Evolutionary conservation across 1,140 invertebrate species (phyloP), one percentile per base, ranked within the genome.

Genomic region (Aphidius ervi): DNA sequence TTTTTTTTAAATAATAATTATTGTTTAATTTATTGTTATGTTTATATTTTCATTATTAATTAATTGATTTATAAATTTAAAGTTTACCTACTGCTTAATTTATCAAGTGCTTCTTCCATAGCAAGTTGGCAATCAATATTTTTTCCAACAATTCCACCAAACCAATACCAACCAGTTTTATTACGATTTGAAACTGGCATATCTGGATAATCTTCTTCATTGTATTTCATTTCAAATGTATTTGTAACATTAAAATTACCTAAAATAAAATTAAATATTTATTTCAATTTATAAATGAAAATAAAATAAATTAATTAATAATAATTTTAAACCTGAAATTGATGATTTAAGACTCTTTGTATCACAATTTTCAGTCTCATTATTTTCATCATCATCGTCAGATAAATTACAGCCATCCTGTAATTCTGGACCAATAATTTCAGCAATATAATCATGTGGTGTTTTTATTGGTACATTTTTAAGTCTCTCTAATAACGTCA

Each of bases 71-170:
- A 71, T 68, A 68, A 71, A 68, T 65, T 62, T 60, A 73, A 78
- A 75, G 75, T 79, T 86, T 86, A 87, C 87, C 86, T 88, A 91
- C 89, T 88, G 85, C 86, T 86, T 82, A 91, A 82, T 85, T 86
- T 88, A 64, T 85, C 82, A 77, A 91, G 81, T 59, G 88, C 87
- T 68, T 86, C 81, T 67, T 83, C 79, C 69, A 86, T 86, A 8
- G 87, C 84, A 59, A 83, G 75, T 42, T 66, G 71, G 9, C 74
- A 65, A 53, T 79, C 77, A 20, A 81, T 78, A 72, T 83, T 79
- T 62, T 84, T 80, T 37, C 82, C 90, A 61, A 86, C 82, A 48
- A 93, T 85, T 46, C 89, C 89, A 20, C 88, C 88, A 61, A 93
- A 85, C 85, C 89, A 93, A 73, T 86, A 84, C 91, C 91, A 93